Evolutionary conservation across 2,888 invertebrate genomes (phyloP), one percentile per base, ranked within the genome.

Genomic region (Cactoblastis cactorum): DNA sequence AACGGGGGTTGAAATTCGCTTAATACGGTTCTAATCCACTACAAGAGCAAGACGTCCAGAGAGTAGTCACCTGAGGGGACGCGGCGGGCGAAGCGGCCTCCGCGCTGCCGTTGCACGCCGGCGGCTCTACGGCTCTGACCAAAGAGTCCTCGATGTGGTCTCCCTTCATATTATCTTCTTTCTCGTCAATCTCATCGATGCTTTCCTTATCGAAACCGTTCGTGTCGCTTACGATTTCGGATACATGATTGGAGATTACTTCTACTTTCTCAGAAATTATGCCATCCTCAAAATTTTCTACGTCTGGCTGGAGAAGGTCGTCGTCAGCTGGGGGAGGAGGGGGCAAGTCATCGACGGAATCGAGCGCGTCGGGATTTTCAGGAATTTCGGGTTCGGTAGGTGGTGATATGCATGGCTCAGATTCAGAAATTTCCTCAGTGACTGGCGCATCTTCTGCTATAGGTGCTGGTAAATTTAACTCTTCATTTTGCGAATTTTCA

Each of bases 41-140:
- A 87, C 87, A 70, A 79, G 77, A 76, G 77, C 80, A 77, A 80
- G 78, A 72, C 67, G 69, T 71, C 79, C 77, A 74, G 54, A 58
- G 76, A 70, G 78, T 86, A 86, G 75, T 87, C 87, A 89, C 88
- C 88, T 89, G 88, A 58, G 28, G 8, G 28, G 28, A 9, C 28
- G 28, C 28, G 28, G 28, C 28, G 28, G 28, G 8, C 1, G 28
- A 6, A n/a, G 24, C 24, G 24, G 24, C 24, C n/a, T 6, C 34
- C 59, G 56, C 52, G 45, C 69, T 71, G 19, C 78, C 82, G 60
- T 82, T 82, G 64, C 72, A 77, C 52, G 76, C 75, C 46, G 56
- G 33, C 8, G 53, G 57, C 53, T 67, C 67, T 14, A 61, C 57
- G 41, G 62, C 54, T 46, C 65, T 68, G 19, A 54, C 72, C 50